Conservation (phyloP, 1,140 invertebrate species). For the Zaprionus camerounensis region DNA sequence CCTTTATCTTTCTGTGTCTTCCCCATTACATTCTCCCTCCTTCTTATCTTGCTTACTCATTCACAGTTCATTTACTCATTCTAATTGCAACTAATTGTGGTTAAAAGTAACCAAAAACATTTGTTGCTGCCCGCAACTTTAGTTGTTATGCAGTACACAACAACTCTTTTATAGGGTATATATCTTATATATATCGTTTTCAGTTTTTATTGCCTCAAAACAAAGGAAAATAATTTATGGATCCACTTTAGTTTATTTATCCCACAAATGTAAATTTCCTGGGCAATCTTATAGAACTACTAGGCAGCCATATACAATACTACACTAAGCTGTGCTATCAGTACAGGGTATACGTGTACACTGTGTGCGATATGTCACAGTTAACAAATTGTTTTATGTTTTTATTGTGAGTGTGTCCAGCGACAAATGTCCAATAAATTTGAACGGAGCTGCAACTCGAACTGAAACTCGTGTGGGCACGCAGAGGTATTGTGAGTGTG, state of each 20-base stretch:
- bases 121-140: conserved; percentile 50
- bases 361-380: conserved; percentile 3
- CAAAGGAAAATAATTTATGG: not conserved
- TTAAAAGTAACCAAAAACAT: conserved; percentile 35
- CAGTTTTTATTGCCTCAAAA: too few species aligned
- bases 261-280: too few species aligned
- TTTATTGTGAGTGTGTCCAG: conserved; percentile 29
- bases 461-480: conserved; percentile 15
- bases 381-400: conserved; percentile 3
- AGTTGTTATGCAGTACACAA: conserved; percentile 28
- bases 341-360: not conserved
- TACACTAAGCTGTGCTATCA: not conserved
- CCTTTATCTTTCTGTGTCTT: not conserved
- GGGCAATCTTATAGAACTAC: too few species aligned
- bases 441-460: conserved; percentile 29
- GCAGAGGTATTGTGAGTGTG: conserved; percentile 11
- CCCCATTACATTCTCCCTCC: not conserved
- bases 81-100: conserved; percentile 47
- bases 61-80: conserved; percentile 31
- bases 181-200: too few species aligned
- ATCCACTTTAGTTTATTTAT: too few species aligned
- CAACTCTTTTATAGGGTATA: not conserved
- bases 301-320: not conserved
- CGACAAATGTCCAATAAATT: conserved; percentile 54
- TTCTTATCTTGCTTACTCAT: not conserved